A percentile compares a stretch with the other conserved stretches of the same genome.
phyloP scores from a whole-genome alignment of 2,888 invertebrate genomes.

The Eumerus sabulonum region DNA sequence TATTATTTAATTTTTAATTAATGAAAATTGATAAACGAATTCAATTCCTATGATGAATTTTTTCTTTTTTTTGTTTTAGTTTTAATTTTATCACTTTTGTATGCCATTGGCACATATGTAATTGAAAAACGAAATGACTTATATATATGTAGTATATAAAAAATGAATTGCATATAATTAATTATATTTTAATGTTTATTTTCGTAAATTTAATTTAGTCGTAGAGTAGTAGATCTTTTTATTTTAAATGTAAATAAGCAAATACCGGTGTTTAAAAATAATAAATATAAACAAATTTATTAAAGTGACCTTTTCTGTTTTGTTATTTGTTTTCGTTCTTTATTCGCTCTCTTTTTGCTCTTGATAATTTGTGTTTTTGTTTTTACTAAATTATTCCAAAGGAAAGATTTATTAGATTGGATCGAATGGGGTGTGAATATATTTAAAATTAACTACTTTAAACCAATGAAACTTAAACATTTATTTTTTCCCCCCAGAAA shows the following conservation, averaged over 20 bases:
- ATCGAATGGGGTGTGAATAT: too few relatives aligned
- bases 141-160: constrained; percentile 1
- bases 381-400: background rate
- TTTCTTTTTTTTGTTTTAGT: too few relatives aligned
- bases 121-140: constrained; percentile 6
- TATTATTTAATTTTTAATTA: constrained; percentile 18
- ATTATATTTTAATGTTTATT: constrained; percentile 51
- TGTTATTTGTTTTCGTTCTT: constrained; percentile 7
- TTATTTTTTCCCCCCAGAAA: too few relatives aligned
- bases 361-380: constrained; percentile 12
- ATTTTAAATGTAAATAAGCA: constrained; percentile 63
- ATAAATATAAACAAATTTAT: constrained; percentile 63
- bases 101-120: constrained; percentile 32
- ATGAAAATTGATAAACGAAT: constrained; percentile 13
- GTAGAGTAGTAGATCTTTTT: constrained; percentile 58
- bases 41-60: too few relatives aligned
- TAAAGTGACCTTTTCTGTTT: constrained; percentile 33
- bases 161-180: background rate
- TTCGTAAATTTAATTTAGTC: constrained; percentile 59
- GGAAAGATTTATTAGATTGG: too few relatives aligned
- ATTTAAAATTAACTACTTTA: too few relatives aligned
- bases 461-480: too few relatives aligned
- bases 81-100: constrained; percentile 15
- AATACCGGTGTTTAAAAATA: constrained; percentile 65
- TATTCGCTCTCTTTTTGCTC: background rate